Evolutionary conservation across 1,140 invertebrate species (phyloP).

Genomic region (Cyclargus thomasi): DNA sequence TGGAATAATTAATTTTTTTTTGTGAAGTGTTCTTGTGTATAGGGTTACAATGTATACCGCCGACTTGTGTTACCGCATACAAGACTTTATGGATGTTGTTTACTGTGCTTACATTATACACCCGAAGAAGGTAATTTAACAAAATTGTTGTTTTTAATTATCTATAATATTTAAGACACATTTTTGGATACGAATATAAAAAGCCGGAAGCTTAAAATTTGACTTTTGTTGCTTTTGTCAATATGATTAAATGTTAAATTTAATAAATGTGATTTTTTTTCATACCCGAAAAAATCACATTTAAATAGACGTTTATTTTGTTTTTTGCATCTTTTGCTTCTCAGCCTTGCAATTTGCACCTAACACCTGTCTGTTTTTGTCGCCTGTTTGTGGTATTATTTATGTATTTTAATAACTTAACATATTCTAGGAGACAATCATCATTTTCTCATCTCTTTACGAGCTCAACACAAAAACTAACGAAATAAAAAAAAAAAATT

Average conservation of each 20-base stretch:
- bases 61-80: conserved; percentile 51
- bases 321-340: neutral
- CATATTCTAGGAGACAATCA: no score
- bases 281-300: no score
- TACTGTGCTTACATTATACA: conserved; percentile 53
- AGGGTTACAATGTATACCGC: conserved; percentile 49
- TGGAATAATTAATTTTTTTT: conserved; percentile 12
- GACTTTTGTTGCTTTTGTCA: no score
- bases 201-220: no score
- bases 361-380: neutral
- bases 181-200: no score
- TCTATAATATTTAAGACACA: neutral
- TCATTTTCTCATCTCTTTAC: no score
- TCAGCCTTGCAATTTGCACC: neutral
- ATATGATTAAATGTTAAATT: no score
- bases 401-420: no score
- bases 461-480: no score
- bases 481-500: no score
- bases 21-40: conserved; percentile 24
- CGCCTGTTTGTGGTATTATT: neutral
- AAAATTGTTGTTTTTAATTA: neutral
- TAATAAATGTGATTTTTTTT: no score
- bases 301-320: no score
- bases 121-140: conserved; percentile 42
- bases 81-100: conserved; percentile 65